Percentiles rank a stretch among this genome's conserved stretches.
These are phyloP conservation scores for Scaptodrosophila lebanonensis DNA, from an alignment of 1,140 invertebrate genomes.

Conservation along the genomic window DNA sequence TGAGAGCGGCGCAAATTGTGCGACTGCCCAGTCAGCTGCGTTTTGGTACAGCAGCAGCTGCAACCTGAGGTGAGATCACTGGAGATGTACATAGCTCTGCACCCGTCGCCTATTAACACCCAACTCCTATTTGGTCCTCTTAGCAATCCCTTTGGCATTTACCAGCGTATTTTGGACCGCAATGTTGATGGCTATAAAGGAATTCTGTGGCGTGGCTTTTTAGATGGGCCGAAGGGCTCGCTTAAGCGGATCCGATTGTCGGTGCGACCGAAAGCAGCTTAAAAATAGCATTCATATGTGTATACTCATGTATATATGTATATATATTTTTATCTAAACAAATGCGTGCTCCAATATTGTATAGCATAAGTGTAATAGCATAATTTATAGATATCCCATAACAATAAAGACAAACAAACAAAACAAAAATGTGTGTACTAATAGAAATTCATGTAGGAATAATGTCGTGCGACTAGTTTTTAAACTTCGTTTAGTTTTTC, in stretches of 20 bases:
- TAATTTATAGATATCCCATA: constrained; percentile 12
- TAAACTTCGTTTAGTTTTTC: constrained; percentile 62
- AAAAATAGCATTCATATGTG: constrained; percentile 1
- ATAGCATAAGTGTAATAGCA: too few species aligned
- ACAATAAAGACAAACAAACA: neutral
- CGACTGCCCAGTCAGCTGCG: constrained; percentile 40
- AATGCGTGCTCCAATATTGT: too few species aligned
- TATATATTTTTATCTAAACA: neutral
- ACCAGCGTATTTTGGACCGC: constrained; percentile 42
- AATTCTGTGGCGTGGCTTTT: constrained; percentile 54
- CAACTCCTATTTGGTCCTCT: too few species aligned
- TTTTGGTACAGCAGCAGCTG: constrained; percentile 57
- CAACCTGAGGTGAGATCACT: constrained; percentile 34
- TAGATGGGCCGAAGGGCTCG: constrained; percentile 57
- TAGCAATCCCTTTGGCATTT: constrained; percentile 58
- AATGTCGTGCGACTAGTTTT: neutral
- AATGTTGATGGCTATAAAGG: constrained; percentile 49
- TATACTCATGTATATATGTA: neutral
- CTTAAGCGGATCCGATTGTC: constrained; percentile 46
- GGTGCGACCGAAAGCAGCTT: constrained; percentile 30
- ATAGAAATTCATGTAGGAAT: constrained; percentile 1
- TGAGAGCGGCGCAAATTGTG: constrained; percentile 51
- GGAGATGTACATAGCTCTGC: neutral
- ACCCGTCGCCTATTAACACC: neutral
- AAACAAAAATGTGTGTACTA: neutral